Evolutionary conservation across 2,113 vertebrate species (phyloP).

Genomic region (human (Homo sapiens)): GRCh38 chr2:36708001-36708500

Average conservation of each 20-base stretch:
- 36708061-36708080: background rate
- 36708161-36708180: background rate
- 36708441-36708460: slow-evolving; percentile 50
- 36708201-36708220: background rate
- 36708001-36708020: background rate
- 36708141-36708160: background rate
- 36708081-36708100: background rate
- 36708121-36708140: background rate
- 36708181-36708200: background rate
- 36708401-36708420: slow-evolving; percentile 38
- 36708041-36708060: background rate
- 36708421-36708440: background rate
- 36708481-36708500: slow-evolving; percentile 73
- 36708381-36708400: background rate
- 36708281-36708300: slow-evolving; percentile 49
- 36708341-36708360: slow-evolving; percentile 22
- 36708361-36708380: slow-evolving; percentile 37
- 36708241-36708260: slow-evolving; percentile 6
- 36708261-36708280: slow-evolving; percentile 50
- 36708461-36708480: slow-evolving; percentile 44
- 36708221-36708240: slow-evolving; percentile 30
- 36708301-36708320: slow-evolving; percentile 51
- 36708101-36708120: background rate
- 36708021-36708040: background rate
- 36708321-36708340: slow-evolving; percentile 65